Base-by-base conservation (phyloP, 2,888 invertebrate genomes). In the Epirrita christyi region DNA sequence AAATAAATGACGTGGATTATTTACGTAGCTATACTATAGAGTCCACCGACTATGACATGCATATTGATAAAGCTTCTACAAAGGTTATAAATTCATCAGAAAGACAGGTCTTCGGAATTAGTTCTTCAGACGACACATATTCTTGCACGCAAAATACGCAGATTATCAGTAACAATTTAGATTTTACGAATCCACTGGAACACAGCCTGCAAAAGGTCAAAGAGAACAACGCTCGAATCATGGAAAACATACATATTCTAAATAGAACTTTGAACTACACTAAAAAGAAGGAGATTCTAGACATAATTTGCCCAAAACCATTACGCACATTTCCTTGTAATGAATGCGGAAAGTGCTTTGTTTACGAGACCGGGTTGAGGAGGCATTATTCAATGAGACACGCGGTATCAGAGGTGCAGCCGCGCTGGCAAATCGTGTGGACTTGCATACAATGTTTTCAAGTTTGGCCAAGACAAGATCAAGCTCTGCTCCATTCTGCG, bases 361-460 rank as follows among this genome's bases (percentile, higher is more conserved):
- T 89, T 10, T 91, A 92, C 62, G 87, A 92, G 72, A 87, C 91
- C 59, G 91, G 91, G 14, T 72, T 92, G 34, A 81, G 82, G 58
- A 82, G 88, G 63, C 92, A 92, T 70, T 85, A 80, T 48, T 69
- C 85, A 14, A 82, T 85, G 71, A 75, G 86, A 59, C 90, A 88
- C 64, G 76, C 84, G 0, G 75, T 78, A 56, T 65, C 76, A 4
- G 86, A 86, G 29, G 66, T 71, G 29, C 85, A 83, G 59, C 86
- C 85, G 4, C 83, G 85, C 10, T 91, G 92, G 92, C 92, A 90
- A 73, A 76, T 85, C 13, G 91, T 92, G 27, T 92, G 91, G 92
- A 90, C 90, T 36, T 92, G 92, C 65, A 80, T 83, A 36, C 84
- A 89, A 68, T 92, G 92, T 71, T 90, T 86, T 63, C 92, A 92